A percentile compares a stretch with the other conserved stretches of the same genome.
Conservation (phyloP, 2,888 invertebrate genomes). For the Teleiodes luculella region DNA sequence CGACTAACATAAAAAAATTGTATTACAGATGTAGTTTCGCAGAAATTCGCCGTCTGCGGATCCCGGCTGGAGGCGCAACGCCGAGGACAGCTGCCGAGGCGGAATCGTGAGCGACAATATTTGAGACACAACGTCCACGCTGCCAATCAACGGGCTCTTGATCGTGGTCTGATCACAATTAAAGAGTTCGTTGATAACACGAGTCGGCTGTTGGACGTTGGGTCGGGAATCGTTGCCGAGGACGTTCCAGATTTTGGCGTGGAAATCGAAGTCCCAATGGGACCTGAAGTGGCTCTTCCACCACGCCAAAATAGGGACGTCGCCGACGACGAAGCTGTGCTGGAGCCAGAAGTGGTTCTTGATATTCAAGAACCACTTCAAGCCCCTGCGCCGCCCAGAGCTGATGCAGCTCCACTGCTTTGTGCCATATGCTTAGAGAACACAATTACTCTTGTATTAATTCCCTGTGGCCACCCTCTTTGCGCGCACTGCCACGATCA, state of each 20-base stretch:
- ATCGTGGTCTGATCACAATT: neutral
- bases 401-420: too few species aligned
- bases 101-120: neutral
- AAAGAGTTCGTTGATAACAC: neutral
- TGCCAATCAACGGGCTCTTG: neutral
- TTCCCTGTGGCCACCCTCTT: too few species aligned
- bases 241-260: neutral
- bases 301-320: too few species aligned
- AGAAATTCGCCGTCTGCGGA: neutral
- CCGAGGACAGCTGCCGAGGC: neutral
- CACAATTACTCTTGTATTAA: too few species aligned
- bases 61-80: neutral
- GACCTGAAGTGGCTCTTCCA: neutral
- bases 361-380: too few species aligned
- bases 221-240: neutral
- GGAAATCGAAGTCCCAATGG: neutral
- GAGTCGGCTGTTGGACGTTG: neutral
- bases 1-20: too few species aligned
- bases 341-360: neutral
- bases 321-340: neutral
- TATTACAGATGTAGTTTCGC: neutral
- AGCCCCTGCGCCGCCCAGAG: too few species aligned
- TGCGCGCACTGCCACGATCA: too few species aligned
- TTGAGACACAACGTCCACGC: neutral
- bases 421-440: too few species aligned